These are phyloP conservation scores for Andrena flavipes DNA, from an alignment of 2,888 invertebrate genomes.

Conservation along the genomic window DNA sequence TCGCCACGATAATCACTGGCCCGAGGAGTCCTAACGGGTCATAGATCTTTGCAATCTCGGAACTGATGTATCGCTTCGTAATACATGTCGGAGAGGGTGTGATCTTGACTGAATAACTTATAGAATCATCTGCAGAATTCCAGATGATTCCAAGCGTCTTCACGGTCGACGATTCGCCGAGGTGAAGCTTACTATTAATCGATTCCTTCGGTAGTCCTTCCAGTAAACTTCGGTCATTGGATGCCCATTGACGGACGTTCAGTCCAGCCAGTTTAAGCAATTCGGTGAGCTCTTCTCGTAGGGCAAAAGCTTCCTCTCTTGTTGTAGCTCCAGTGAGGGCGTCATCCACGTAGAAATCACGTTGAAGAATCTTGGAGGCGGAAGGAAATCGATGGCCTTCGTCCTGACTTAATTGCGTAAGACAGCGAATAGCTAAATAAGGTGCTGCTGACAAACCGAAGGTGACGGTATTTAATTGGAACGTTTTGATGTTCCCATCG, in stretches of 20 bases:
- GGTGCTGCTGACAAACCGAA: neutral
- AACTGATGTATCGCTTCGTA: neutral
- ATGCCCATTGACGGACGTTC: conserved; percentile 9
- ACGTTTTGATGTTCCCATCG: neutral
- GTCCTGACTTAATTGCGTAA: neutral
- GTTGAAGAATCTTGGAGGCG: neutral
- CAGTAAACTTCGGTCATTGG: neutral
- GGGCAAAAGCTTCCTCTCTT: neutral
- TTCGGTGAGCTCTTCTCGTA: neutral
- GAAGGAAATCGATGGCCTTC: neutral
- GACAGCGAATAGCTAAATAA: neutral
- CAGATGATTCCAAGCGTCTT: neutral
- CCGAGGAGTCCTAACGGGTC: neutral
- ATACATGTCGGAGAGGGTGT: neutral
- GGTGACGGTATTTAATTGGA: neutral
- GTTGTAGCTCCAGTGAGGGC: neutral
- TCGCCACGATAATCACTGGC: neutral
- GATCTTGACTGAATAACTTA: neutral
- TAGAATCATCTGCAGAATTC: too few relatives aligned
- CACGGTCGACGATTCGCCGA: neutral
- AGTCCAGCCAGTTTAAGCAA: neutral
- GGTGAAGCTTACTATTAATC: neutral
- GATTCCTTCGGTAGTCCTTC: neutral
- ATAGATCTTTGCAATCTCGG: neutral
- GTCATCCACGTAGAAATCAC: conserved; percentile 18